Percentiles rank a stretch among this genome's conserved stretches.
Evolutionary conservation across 2,797 vertebrate species (phyloP).

Genomic region (Gobionotothen gibberifrons): DNA sequence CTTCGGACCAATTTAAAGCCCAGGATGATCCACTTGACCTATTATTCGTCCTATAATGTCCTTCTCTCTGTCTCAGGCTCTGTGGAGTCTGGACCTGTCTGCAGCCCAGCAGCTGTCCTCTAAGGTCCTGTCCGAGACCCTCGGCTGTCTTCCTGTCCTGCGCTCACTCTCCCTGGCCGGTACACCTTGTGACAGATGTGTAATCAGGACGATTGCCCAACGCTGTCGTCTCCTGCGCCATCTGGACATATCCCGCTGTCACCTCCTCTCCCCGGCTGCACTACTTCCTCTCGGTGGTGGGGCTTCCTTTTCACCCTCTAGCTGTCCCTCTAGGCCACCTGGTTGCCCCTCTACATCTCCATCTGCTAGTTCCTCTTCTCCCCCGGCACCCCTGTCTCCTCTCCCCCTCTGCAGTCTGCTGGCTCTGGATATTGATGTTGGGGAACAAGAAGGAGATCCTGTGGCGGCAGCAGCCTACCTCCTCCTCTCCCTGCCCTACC

Average conservation of each 20-base stretch:
- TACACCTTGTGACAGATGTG: constrained; percentile 79
- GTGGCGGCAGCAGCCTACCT: constrained; percentile 75
- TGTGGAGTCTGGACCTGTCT: constrained; percentile 70
- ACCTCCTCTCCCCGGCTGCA: constrained; percentile 73
- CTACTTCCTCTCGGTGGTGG: constrained; percentile 81
- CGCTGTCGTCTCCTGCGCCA: constrained; percentile 80
- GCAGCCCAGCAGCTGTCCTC: constrained; percentile 75
- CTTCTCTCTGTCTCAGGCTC: constrained; percentile 38
- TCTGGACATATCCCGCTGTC: constrained; percentile 86
- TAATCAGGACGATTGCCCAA: constrained; percentile 75
- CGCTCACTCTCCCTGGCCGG: constrained; percentile 82
- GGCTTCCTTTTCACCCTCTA: not conserved
- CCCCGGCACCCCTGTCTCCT: constrained; percentile 37
- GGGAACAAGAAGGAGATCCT: constrained; percentile 19
- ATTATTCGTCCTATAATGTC: not conserved
- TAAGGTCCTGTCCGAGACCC: constrained; percentile 76
- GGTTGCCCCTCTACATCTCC: constrained; percentile 4
- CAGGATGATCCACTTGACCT: not conserved
- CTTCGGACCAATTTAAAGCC: no score
- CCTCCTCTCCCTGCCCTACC: constrained; percentile 81
- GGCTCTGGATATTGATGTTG: constrained; percentile 79
- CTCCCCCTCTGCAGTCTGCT: constrained; percentile 75
- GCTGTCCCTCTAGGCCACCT: constrained; percentile 32
- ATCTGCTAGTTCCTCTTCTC: not conserved
- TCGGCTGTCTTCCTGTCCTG: constrained; percentile 76